phyloP scores from a whole-genome alignment of 2,888 invertebrate genomes.

The Omphaloscelis lunosa region DNA sequence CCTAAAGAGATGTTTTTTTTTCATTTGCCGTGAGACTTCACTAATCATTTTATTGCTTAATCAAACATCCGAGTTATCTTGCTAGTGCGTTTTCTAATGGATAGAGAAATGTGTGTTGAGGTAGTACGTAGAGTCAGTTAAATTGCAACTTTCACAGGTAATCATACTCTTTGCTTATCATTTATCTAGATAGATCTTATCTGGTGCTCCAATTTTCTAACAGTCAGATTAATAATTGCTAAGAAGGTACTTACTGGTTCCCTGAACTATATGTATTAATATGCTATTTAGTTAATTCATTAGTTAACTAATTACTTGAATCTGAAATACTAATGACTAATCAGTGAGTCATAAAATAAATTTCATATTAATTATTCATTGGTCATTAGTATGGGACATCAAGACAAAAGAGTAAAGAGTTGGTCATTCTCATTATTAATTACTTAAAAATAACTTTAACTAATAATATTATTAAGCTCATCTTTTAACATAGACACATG shows the following conservation, averaged over 20 bases:
- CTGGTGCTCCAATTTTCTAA: conserved; percentile 11
- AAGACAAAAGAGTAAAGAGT: not conserved
- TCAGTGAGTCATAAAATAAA: conserved; percentile 15
- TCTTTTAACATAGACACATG: not conserved
- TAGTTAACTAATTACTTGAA: not conserved
- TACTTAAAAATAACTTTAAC: not conserved
- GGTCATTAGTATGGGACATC: not conserved
- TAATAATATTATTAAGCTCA: not conserved
- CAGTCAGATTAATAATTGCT: not conserved
- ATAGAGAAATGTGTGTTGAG: conserved; percentile 13
- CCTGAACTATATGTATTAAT: not conserved
- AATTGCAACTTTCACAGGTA: conserved; percentile 4
- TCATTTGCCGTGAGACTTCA: conserved; percentile 1
- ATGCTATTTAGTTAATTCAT: not conserved
- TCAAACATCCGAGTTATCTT: conserved; percentile 27
- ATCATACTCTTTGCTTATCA: conserved; percentile 19
- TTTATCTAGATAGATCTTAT: conserved; percentile 23
- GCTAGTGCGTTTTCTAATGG: conserved; percentile 30
- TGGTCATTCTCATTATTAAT: not conserved
- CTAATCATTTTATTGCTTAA: conserved; percentile 25
- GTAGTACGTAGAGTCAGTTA: conserved; percentile 1
- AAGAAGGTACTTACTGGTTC: not conserved
- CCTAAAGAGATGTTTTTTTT: not conserved
- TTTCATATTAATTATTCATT: conserved; percentile 1
- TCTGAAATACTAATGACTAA: not conserved